Evolutionary conservation across 2,888 invertebrate genomes (phyloP).

Genomic region (Netelia inedita): DNA sequence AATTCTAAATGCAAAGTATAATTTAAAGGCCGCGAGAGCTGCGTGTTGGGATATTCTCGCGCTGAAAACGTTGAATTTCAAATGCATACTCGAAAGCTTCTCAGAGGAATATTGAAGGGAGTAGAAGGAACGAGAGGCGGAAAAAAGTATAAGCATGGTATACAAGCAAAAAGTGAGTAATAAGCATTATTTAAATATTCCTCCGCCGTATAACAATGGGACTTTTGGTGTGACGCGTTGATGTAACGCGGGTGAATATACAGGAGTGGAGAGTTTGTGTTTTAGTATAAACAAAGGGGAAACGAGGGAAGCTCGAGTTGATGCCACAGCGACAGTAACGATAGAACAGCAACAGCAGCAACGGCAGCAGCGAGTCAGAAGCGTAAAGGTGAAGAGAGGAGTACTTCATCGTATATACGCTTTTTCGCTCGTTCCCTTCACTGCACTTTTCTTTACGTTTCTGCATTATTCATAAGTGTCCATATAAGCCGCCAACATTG

Average conservation of each 20-base stretch:
- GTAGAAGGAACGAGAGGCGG: neutral
- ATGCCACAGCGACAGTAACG: constrained; percentile 43
- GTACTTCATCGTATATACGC: constrained; percentile 5
- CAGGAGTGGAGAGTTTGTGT: constrained; percentile 47
- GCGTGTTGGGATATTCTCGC: neutral
- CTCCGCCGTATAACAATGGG: constrained; percentile 48
- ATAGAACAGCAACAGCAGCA: constrained; percentile 57
- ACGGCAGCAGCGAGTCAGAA: constrained; percentile 62
- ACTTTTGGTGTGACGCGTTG: constrained; percentile 56
- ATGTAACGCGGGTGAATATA: constrained; percentile 13
- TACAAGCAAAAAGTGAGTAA: constrained; percentile 73
- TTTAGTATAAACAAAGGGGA: constrained; percentile 55
- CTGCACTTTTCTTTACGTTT: constrained; percentile 79
- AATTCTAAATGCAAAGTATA: neutral
- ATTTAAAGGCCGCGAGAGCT: neutral
- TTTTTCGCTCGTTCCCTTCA: constrained; percentile 46
- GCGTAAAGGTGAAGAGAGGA: neutral
- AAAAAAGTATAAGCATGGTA: neutral
- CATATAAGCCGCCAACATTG: constrained; percentile 79
- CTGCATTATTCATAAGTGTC: constrained; percentile 83
- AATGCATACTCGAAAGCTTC: neutral
- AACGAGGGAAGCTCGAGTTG: constrained; percentile 18
- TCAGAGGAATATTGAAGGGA: neutral
- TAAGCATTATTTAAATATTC: constrained; percentile 76
- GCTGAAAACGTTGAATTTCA: neutral